A percentile compares a stretch with the other conserved stretches of the same genome.
Conservation (phyloP, 2,888 invertebrate species). For the Pterostichus niger region DNA sequence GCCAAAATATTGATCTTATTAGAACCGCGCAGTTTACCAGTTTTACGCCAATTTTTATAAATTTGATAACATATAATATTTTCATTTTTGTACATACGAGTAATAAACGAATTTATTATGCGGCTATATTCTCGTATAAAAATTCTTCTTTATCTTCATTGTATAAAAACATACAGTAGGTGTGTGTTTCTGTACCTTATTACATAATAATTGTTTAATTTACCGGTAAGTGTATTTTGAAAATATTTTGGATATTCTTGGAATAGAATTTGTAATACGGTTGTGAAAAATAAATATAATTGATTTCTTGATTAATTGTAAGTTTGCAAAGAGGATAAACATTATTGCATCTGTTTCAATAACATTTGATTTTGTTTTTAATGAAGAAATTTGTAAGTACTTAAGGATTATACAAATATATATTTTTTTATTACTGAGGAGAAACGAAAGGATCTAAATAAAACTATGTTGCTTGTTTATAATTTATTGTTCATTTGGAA, state of each 20-base stretch:
- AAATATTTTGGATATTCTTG: no score
- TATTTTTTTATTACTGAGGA: no score
- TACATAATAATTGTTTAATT: conserved; percentile 3
- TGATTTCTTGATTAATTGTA: no score
- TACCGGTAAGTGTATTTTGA: not conserved
- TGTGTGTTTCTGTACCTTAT: not conserved
- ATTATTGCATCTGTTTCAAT: no score
- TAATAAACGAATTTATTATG: no score
- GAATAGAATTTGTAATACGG: no score
- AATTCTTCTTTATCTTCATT: not conserved
- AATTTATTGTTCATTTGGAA: conserved; percentile 44
- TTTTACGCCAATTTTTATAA: not conserved
- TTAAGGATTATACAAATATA: no score
- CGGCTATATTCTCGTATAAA: not conserved
- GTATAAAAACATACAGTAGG: not conserved
- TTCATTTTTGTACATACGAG: no score
- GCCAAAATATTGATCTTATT: conserved; percentile 45
- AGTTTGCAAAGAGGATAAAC: no score
- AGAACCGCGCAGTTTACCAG: not conserved
- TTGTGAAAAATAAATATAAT: no score
- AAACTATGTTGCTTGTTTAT: not conserved
- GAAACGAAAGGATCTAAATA: not conserved
- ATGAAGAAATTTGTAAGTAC: no score
- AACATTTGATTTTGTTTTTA: no score
- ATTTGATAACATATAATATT: not conserved